These are phyloP conservation scores for Leptoclinus maculatus DNA, from an alignment of 2,797 vertebrate genomes.

Conservation along the genomic window DNA sequence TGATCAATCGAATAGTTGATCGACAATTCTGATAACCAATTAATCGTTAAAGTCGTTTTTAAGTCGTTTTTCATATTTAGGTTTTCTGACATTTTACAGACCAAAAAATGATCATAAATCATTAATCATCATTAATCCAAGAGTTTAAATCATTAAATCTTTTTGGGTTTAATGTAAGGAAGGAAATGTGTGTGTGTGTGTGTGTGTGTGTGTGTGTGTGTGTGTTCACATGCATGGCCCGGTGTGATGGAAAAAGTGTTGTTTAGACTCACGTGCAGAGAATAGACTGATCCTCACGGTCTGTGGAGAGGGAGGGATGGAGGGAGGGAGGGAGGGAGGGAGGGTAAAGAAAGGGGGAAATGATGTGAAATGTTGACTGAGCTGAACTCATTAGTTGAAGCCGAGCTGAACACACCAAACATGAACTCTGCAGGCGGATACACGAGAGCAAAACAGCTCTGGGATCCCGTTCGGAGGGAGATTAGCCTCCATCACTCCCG, in stretches of 20 bases:
- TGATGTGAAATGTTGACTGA: conserved; percentile 32
- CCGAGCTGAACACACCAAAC: conserved; percentile 63
- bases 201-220: background rate
- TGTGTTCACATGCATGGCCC: background rate
- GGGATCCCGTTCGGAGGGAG: conserved; percentile 41
- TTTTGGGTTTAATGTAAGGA: background rate
- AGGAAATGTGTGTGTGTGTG: background rate
- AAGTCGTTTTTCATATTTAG: background rate
- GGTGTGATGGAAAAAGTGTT: conserved; percentile 21
- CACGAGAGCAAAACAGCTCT: conserved; percentile 24
- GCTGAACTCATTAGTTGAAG: conserved; percentile 40
- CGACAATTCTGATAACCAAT: background rate
- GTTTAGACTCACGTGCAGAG: conserved; percentile 94
- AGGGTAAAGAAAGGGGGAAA: conserved; percentile 36
- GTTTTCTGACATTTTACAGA: background rate
- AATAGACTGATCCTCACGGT: conserved; percentile 97
- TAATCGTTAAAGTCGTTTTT: background rate
- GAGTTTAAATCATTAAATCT: background rate
- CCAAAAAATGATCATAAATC: no score
- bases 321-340: conserved; percentile 12
- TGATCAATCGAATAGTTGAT: no score
- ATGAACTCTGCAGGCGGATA: conserved; percentile 40
- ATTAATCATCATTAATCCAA: no score
- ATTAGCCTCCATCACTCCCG: conserved; percentile 61
- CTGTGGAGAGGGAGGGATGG: conserved; percentile 80